These are phyloP conservation scores for Notothenia coriiceps DNA, from an alignment of 2,113 vertebrate species.

Conservation along the genomic window DNA sequence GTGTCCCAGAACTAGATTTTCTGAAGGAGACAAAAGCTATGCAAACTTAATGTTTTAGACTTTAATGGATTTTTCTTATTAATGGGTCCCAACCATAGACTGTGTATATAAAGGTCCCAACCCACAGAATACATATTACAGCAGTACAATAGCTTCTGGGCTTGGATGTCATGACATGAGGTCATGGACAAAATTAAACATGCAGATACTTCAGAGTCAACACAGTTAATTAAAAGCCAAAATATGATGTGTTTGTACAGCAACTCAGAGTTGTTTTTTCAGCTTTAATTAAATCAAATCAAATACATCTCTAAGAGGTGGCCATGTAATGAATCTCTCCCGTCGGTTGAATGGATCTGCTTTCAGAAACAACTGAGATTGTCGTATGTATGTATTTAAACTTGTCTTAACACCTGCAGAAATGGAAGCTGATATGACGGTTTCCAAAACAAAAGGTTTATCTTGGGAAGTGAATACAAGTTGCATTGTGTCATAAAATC, in stretches of 20 bases:
- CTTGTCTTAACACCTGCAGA: not conserved
- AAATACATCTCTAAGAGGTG: not conserved
- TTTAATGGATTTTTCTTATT: not conserved
- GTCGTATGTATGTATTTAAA: not conserved
- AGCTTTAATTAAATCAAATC: constrained; percentile 8
- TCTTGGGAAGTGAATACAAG: not conserved
- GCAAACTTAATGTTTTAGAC: not conserved
- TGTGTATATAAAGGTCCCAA: not conserved
- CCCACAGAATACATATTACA: not conserved
- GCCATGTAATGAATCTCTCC: not conserved
- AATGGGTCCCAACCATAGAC: not conserved
- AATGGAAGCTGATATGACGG: not conserved
- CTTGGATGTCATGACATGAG: constrained; percentile 25
- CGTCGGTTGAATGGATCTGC: not conserved
- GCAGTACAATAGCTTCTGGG: not conserved
- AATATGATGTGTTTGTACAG: not conserved
- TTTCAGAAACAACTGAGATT: not conserved
- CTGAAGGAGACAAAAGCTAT: not conserved
- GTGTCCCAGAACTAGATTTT: constrained; percentile 14
- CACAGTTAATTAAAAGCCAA: constrained; percentile 7
- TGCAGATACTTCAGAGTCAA: not conserved
- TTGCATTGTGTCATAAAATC: not conserved
- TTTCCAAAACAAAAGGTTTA: constrained; percentile 2
- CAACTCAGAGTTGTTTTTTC: not conserved
- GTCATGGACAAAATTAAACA: constrained; percentile 3